phyloP scores from a whole-genome alignment of 2,888 invertebrate genomes.

The Rhagium mordax region DNA sequence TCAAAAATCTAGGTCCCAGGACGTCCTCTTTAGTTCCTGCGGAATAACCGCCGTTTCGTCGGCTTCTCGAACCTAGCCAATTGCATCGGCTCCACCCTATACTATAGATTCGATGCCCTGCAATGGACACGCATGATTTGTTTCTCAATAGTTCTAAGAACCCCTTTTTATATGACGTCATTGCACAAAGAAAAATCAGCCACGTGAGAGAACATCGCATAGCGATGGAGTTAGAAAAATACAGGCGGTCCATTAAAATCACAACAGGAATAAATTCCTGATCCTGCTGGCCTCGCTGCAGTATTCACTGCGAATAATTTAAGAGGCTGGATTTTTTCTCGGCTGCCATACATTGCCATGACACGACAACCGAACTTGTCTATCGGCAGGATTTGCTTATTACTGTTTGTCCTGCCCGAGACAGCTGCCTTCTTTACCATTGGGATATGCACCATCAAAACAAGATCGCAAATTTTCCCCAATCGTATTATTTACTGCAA shows the following conservation, averaged over 20 bases:
- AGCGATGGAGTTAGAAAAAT: constrained; percentile 2
- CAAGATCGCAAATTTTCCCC: too few relatives aligned
- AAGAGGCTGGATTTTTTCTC: not conserved
- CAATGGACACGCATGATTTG: constrained; percentile 17
- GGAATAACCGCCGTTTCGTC: too few relatives aligned
- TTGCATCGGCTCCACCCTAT: not conserved
- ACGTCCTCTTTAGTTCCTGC: too few relatives aligned
- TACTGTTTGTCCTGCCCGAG: too few relatives aligned
- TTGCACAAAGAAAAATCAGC: constrained; percentile 1
- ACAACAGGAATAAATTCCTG: not conserved
- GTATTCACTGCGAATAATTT: not conserved
- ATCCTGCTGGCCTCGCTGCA: not conserved
- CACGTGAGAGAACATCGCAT: constrained; percentile 9
- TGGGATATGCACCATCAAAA: too few relatives aligned
- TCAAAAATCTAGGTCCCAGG: too few relatives aligned
- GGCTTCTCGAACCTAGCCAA: not conserved
- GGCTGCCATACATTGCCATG: not conserved
- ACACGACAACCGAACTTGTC: not conserved
- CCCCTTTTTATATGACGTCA: constrained; percentile 21
- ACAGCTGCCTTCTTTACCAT: too few relatives aligned
- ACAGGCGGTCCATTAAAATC: not conserved
- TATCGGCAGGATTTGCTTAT: too few relatives aligned
- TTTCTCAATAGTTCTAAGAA: constrained; percentile 9
- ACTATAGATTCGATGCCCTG: not conserved
- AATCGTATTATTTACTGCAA: too few relatives aligned